Conservation (phyloP, 2,888 invertebrate genomes). For the Crepidodera aurea region DNA sequence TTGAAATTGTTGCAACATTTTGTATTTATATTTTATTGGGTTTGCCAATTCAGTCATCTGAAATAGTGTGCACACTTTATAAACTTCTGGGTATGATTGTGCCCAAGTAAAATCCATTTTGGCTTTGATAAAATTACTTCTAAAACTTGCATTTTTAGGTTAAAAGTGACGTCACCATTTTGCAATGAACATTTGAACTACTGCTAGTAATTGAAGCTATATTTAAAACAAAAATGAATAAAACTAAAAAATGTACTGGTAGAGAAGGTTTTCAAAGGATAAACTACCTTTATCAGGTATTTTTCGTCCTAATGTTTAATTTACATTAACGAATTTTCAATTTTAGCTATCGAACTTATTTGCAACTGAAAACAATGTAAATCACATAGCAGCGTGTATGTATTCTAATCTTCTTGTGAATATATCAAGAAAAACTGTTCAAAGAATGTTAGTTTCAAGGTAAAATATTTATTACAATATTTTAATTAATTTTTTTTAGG, state of each 20-base stretch:
- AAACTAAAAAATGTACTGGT: constrained; percentile 68
- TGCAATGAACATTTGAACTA: constrained; percentile 4
- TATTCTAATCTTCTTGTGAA: constrained; percentile 55
- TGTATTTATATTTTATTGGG: constrained; percentile 62
- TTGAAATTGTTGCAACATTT: constrained; percentile 47
- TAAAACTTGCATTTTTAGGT: constrained; percentile 1
- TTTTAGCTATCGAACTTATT: constrained; percentile 48
- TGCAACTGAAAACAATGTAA: constrained; percentile 42
- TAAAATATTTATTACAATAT: constrained; percentile 12
- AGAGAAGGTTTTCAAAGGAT: constrained; percentile 75
- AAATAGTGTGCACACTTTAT: constrained; percentile 67
- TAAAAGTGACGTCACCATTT: not conserved
- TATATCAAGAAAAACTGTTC: constrained; percentile 58
- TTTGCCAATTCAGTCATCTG: constrained; percentile 63
- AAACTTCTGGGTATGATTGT: constrained; percentile 64
- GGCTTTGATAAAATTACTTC: not conserved
- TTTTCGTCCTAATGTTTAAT: no score
- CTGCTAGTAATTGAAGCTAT: not conserved
- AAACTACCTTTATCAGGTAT: constrained; percentile 76
- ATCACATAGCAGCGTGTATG: constrained; percentile 46
- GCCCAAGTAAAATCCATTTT: constrained; percentile 69
- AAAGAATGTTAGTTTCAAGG: constrained; percentile 56
- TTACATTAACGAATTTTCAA: not conserved
- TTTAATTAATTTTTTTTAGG: constrained; percentile 52
- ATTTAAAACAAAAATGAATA: constrained; percentile 40